Conservation (phyloP, 1,140 invertebrate genomes). For the Drosophila parvula region DNA sequence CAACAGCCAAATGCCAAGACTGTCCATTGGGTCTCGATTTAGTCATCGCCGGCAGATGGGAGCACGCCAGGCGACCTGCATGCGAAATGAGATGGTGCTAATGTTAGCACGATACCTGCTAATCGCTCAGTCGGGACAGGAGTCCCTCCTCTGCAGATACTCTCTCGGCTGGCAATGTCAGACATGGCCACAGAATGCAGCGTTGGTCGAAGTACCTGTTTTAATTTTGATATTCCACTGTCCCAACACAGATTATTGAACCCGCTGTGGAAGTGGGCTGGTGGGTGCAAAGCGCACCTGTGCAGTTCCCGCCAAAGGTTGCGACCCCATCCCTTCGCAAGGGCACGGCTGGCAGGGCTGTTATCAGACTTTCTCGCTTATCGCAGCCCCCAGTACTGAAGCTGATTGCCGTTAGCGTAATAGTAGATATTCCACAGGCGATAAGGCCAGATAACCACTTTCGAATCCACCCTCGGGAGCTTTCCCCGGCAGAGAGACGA, state of each 20-base stretch:
- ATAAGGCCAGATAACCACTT: slow-evolving; percentile 10
- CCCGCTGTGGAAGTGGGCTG: neutral
- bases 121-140: slow-evolving; percentile 11
- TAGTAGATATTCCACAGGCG: slow-evolving; percentile 3
- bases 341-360: neutral
- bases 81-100: slow-evolving; percentile 49
- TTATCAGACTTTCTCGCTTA: slow-evolving; percentile 21
- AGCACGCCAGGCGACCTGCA: slow-evolving; percentile 29
- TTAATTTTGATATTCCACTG: slow-evolving; percentile 2
- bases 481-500: slow-evolving; percentile 16
- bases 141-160: neutral
- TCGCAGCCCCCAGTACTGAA: neutral
- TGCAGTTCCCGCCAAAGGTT: slow-evolving; percentile 23
- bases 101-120: slow-evolving; percentile 23
- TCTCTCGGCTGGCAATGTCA: neutral
- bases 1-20: slow-evolving; percentile 31
- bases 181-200: slow-evolving; percentile 7
- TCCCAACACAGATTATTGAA: slow-evolving; percentile 31
- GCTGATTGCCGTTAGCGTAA: slow-evolving; percentile 22
- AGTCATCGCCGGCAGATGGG: slow-evolving; percentile 18
- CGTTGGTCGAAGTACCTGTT: neutral
- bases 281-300: slow-evolving; percentile 10
- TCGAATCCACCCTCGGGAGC: slow-evolving; percentile 28
- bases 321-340: slow-evolving; percentile 1
- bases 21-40: neutral